Conservation (phyloP, 2,888 invertebrate genomes). For the Oxytorus armatus region DNA sequence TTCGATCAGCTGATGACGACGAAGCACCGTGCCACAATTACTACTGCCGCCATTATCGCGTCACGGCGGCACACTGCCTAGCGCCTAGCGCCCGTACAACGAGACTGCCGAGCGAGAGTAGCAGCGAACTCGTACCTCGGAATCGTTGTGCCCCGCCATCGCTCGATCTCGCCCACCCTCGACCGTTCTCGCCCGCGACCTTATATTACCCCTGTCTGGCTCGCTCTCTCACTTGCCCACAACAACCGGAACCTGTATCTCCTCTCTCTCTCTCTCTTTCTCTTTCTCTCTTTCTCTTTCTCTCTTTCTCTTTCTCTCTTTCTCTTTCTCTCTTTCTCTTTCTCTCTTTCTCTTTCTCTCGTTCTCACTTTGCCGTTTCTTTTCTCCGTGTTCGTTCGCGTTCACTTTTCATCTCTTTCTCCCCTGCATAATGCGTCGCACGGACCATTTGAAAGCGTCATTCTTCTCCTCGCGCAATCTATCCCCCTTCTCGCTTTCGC, state of each 20-base stretch:
- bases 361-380: not conserved
- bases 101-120: slow-evolving; percentile 73
- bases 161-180: slow-evolving; percentile 59
- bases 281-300: not conserved
- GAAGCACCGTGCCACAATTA: slow-evolving; percentile 74
- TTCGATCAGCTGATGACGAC: slow-evolving; percentile 79
- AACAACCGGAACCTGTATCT: slow-evolving; percentile 27
- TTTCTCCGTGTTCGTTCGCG: slow-evolving; percentile 9
- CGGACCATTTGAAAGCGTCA: slow-evolving; percentile 14
- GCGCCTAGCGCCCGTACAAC: slow-evolving; percentile 74
- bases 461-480: slow-evolving; percentile 17
- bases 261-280: not conserved
- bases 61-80: slow-evolving; percentile 75
- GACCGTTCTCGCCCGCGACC: slow-evolving; percentile 58
- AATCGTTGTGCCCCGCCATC: slow-evolving; percentile 66
- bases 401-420: slow-evolving; percentile 13
- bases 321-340: slow-evolving; percentile 1
- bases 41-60: slow-evolving; percentile 79
- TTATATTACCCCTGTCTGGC: slow-evolving; percentile 46
- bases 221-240: slow-evolving; percentile 49
- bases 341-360: slow-evolving; percentile 21
- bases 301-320: not conserved
- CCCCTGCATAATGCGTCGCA: not conserved
- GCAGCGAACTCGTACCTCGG: slow-evolving; percentile 65
- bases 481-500: slow-evolving; percentile 30